phyloP scores from a whole-genome alignment of 2,113 vertebrate species.

The Otis tarda region DNA sequence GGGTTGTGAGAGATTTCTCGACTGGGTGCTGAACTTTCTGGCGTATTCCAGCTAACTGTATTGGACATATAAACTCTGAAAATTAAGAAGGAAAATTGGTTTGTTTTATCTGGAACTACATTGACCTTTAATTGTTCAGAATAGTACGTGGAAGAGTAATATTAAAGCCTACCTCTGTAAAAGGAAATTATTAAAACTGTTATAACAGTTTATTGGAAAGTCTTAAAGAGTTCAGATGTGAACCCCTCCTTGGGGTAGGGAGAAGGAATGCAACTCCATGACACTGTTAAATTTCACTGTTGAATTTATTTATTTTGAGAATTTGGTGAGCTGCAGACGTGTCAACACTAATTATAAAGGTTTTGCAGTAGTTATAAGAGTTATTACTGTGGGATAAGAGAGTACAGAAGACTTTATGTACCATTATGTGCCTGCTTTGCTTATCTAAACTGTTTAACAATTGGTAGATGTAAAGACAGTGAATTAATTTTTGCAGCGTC shows the following conservation, averaged over 20 bases:
- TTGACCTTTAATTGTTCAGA: neutral
- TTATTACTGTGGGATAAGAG: neutral
- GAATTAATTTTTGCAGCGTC: neutral
- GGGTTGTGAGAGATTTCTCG: neutral
- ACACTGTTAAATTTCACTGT: neutral
- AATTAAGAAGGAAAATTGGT: neutral
- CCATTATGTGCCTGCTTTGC: neutral
- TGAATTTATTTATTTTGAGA: neutral
- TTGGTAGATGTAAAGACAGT: neutral
- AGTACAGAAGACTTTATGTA: neutral
- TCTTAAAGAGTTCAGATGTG: neutral
- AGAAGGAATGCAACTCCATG: neutral
- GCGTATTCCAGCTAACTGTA: neutral
- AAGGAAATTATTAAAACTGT: neutral
- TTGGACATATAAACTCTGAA: neutral
- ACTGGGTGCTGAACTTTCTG: neutral
- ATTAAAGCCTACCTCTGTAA: neutral
- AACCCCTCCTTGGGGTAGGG: neutral
- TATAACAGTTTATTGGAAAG: neutral
- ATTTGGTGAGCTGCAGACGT: neutral
- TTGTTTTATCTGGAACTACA: neutral
- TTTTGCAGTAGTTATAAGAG: neutral
- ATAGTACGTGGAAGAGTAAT: neutral
- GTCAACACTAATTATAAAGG: neutral
- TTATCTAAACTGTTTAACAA: neutral